Base-by-base conservation (phyloP, 2,113 vertebrate species). In the Chaetops frenatus region DNA sequence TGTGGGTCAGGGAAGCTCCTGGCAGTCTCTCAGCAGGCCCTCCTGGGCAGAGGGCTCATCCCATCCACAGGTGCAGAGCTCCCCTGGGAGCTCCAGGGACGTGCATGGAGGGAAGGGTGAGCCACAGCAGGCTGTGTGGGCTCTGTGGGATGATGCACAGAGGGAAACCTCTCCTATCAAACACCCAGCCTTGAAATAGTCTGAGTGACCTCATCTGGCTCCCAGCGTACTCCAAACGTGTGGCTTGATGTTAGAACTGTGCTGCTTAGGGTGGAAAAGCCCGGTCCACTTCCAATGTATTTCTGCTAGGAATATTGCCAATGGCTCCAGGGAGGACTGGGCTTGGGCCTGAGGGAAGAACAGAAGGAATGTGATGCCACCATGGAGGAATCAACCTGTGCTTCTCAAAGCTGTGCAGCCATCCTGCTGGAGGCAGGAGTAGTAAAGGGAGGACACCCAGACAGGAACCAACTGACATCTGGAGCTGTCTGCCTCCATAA, bases 381-480 rank as follows among this genome's bases (percentile, higher is more conserved):
- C 38, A 38, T 38, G 16, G n/a, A 83, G 27, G 27, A 83, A 90
- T 62, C n/a, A 66, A 64, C 47, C 53, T 73, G 80, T 3, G 0
- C 24, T 66, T 33, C 8, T 35, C 45, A 58, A 67, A 86, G 22
- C 51, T 1, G 0, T n/a, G 19, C 0, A 3, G 40, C 53, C 0
- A 0, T 82, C 54, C 45, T 58, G 28, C n/a, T 36, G 20, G n/a
- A 91, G 58, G 72, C 60, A 70, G 85, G 82, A 70, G 25, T 1
- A 57, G 57, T 13, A 70, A 77, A 86, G 21, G 53, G 31, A 80
- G 16, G 60, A 72, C 78, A 53, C 44, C 51, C 61, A 70, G 38
- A 42, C 3, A 2, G 79, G 71, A 51, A 20, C 76, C 47, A 51
- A 64, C 33, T 38, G 56, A 33, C 44, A 84, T 25, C 47, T 86